Evolutionary conservation across 2,888 invertebrate species (phyloP), one percentile per base, ranked within the genome.

Genomic region (Oscheius myriophilus): DNA sequence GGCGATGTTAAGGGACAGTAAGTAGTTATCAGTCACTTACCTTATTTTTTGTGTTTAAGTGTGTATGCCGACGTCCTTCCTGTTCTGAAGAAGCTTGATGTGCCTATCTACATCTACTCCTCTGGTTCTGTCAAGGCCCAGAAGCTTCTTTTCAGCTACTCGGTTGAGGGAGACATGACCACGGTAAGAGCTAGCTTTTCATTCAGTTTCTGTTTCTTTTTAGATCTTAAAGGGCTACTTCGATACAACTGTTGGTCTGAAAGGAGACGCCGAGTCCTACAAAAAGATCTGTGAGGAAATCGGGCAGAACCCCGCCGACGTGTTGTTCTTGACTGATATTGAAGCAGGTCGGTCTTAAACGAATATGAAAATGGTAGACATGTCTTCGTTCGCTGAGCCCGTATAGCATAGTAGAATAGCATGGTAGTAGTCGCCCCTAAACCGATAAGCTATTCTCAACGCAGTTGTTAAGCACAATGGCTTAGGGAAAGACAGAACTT

Each of bases 121-220:
- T 95, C 95, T 33, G 96, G 95, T 55, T 94, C 94, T 66, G 91
- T 93, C 0, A 92, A 92, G 82, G 93, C 95, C 16, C 96, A 96
- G 87, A 92, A 93, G 86, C 89, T 95, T 12, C 90, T 96, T 3
- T 95, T 96, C 87, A 90, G 90, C 0, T 90, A 93, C 87, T 91
- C 93, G 2, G 88, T 89, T 21, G 90, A 91, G 53, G 96, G 96
- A 0, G 92, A 96, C 87, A 86, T 96, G 74, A 88, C 91, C 14
- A 87, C 89, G 80, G 91, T 91, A 84, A 81, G 78, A 64, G 21
- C 41, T 7, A 12, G 16, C 25, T 23, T 3, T 39, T 16, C 25
- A 43, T 9, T 14, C 43, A 3, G 42, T 51, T 23, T 14, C 0
- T 63, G 7, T 1, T 1, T 3, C 41, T 69, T 81, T 86, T 53